These are phyloP conservation scores for Euwallacea fornicatus DNA, from an alignment of 1,140 invertebrate genomes.

Conservation along the genomic window DNA sequence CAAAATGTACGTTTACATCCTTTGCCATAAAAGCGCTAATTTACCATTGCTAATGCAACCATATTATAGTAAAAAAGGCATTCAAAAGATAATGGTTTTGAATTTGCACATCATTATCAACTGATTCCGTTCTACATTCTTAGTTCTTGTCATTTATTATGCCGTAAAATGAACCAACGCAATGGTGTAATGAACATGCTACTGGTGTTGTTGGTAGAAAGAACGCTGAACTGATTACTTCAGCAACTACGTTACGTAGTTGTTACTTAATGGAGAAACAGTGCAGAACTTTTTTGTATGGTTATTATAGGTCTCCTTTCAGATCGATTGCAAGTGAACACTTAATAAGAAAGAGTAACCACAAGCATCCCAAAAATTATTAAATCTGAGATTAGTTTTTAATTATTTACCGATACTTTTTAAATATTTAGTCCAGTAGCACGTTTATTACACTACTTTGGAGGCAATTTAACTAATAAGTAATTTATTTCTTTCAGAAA, in stretches of 20 bases:
- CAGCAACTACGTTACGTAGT: conserved; percentile 3
- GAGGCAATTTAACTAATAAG: neutral
- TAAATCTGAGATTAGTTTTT: neutral
- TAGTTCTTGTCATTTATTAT: conserved; percentile 18
- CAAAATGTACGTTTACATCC: neutral
- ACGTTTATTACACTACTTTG: neutral
- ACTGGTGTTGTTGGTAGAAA: conserved; percentile 11
- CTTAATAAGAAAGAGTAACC: neutral
- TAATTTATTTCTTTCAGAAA: conserved; percentile 20
- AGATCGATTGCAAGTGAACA: neutral
- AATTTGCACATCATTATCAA: conserved; percentile 7
- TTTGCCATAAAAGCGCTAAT: conserved; percentile 1
- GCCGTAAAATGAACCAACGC: neutral
- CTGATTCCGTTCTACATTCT: conserved; percentile 6
- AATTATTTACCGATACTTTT: neutral
- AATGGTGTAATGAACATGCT: conserved; percentile 10
- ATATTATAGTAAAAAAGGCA: neutral
- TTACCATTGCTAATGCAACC: conserved; percentile 6
- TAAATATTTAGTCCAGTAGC: neutral
- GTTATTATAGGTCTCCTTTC: conserved; percentile 1
- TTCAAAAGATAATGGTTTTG: conserved; percentile 7
- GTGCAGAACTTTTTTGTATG: conserved; percentile 18
- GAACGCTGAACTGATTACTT: conserved; percentile 11
- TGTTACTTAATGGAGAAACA: conserved; percentile 21
- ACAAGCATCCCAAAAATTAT: neutral